Evolutionary conservation across 2,797 vertebrate species (phyloP).

Genomic region (Microcaecilia unicolor): DNA sequence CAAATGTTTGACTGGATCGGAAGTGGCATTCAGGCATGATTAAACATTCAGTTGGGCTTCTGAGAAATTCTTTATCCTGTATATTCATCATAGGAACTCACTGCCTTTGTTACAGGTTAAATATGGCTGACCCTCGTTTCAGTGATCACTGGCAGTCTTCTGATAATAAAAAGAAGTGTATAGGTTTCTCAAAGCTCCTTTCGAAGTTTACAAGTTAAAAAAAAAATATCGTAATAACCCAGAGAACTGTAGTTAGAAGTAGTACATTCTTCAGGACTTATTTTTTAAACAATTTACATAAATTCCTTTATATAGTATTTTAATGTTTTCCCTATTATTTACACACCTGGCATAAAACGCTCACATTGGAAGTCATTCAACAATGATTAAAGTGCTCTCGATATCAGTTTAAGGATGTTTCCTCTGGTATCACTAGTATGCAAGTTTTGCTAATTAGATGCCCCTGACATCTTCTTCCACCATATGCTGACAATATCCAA

Average conservation of each 20-base stretch:
- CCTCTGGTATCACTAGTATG: slow-evolving; percentile 37
- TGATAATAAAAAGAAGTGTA: slow-evolving; percentile 8
- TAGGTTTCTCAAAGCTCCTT: slow-evolving; percentile 10
- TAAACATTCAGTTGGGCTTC: slow-evolving; percentile 43
- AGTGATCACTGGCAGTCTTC: slow-evolving; percentile 33
- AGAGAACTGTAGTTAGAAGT: slow-evolving; percentile 22
- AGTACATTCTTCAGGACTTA: slow-evolving; percentile 30
- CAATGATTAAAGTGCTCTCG: slow-evolving; percentile 47
- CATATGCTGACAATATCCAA: slow-evolving; percentile 24
- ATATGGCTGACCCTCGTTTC: slow-evolving; percentile 57
- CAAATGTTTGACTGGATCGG: slow-evolving; percentile 42
- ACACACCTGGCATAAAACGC: slow-evolving; percentile 29
- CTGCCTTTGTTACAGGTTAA: slow-evolving; percentile 46
- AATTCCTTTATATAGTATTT: slow-evolving; percentile 36
- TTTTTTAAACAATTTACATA: slow-evolving; percentile 37
- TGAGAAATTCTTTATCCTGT: slow-evolving; percentile 39
- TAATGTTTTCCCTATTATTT: slow-evolving; percentile 42
- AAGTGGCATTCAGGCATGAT: slow-evolving; percentile 28
- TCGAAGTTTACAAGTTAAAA: slow-evolving; percentile 14
- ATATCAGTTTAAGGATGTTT: no score
- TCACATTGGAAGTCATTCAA: slow-evolving; percentile 43
- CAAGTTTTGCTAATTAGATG: slow-evolving; percentile 51
- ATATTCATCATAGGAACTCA: slow-evolving; percentile 59
- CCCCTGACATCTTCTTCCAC: slow-evolving; percentile 28
- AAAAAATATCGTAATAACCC: slow-evolving; percentile 28